Base-by-base conservation (phyloP, 2,888 invertebrate species). In the Callinectes sapidus region DNA sequence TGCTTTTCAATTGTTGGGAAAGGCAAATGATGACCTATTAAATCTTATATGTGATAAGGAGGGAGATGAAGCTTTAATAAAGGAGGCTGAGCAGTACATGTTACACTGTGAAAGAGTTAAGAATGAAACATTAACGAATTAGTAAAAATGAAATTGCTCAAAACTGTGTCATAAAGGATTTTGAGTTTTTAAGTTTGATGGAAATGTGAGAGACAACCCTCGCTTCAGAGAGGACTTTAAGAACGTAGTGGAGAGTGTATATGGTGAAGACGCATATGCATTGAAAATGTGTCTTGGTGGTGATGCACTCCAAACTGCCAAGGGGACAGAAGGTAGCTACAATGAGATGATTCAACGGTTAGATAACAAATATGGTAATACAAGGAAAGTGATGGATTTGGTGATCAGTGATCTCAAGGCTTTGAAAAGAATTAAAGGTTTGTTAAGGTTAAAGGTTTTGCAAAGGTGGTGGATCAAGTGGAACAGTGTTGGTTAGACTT, bases 261-360 rank as follows among this genome's bases (percentile, higher is more conserved):
- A 85, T 85, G 85, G 39, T 85, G 39, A 85, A 85, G 85, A 85
- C 3, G 85, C 35, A 18, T 85, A 39, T 85, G 35, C 85, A 85
- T 32, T 85, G 85, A 85, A 39, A 39, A 39, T 85, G 85, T 85
- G 85, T 35, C 35, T 85, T 16, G 16, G 35, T 85, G 85, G 39
- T 28, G 39, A 39, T 39, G 39, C 85, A 1, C 85, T 85, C 85
- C 35, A 85, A 14, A 39, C 35, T 39, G 39, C 5, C 39, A 39
- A 5, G 39, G 39, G 39, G 39, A 5, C 5, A 39, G 39, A 39
- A 39, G 39, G 39, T 39, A 39, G 5, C 5, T 39, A 39, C 5
- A 5, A 39, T 3, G 39, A 39, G 39, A 39, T 3, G 39, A 39
- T 39, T 39, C 39, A 39, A 39, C 2, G 39, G 39, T 5, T 39